These are phyloP conservation scores for Ditula angustiorana DNA, from an alignment of 2,888 invertebrate species.

Conservation along the genomic window DNA sequence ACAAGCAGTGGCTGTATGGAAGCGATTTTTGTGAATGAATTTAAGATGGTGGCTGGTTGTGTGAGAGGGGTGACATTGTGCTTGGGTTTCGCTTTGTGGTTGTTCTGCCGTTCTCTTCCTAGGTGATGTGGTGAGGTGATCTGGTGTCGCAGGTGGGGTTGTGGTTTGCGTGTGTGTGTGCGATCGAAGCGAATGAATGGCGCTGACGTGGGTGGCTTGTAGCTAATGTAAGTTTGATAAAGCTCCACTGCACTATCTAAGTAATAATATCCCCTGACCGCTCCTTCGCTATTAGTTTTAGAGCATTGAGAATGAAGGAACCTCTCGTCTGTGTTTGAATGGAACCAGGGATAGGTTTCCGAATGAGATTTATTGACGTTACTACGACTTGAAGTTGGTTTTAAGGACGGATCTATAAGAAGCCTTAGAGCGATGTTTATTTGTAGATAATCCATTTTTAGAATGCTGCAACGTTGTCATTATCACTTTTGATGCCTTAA, in stretches of 20 bases:
- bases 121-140: constrained; percentile 44
- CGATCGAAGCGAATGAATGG: constrained; percentile 82
- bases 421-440: constrained; percentile 12
- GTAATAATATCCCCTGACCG: constrained; percentile 51
- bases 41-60: constrained; percentile 81
- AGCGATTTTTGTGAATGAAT: constrained; percentile 85
- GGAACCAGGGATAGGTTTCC: neutral
- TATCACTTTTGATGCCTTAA: neutral
- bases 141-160: constrained; percentile 56
- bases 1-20: constrained; percentile 72
- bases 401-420: constrained; percentile 16
- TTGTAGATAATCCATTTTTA: constrained; percentile 32
- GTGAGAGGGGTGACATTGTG: constrained; percentile 63
- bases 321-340: neutral
- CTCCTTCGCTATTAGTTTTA: constrained; percentile 74
- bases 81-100: constrained; percentile 44
- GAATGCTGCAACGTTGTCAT: constrained; percentile 10
- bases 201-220: constrained; percentile 73
- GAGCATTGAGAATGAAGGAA: constrained; percentile 44
- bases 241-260: constrained; percentile 55
- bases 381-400: constrained; percentile 28
- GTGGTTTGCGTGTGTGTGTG: constrained; percentile 67
- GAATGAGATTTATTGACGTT: constrained; percentile 32
- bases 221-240: constrained; percentile 77
- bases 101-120: constrained; percentile 43